Base-by-base conservation (phyloP, 37 sponge, comb jelly and placozoan species). In the Ephydatia muelleri region DNA sequence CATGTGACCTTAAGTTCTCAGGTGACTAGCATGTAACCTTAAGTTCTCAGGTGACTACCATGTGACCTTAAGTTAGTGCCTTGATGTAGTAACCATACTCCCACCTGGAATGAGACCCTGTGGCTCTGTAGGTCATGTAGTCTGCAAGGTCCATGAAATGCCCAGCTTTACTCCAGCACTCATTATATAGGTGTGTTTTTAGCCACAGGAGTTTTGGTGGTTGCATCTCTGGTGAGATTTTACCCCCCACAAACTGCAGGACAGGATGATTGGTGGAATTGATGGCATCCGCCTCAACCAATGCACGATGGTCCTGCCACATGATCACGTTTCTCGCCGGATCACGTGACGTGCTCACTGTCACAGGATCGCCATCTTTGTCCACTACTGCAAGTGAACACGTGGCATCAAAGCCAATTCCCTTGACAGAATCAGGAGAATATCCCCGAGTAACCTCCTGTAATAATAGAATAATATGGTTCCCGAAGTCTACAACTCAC, bases 151-250 rank as follows among this genome's bases (percentile, higher is more conserved):
- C 97, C 70, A 96, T 83, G 67, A 96, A 91, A 49, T 96, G 94
- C 16, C 72, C 89, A 2, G 94, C 90, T 87, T 88, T 88, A 30
- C 38, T 38, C 96, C 96, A 96, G 47, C 84, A 84, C 4, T 93
- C 85, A 3, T 84, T 39, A 0, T 78, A 76, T 32, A 92, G 47
- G 81, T 92, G 78, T 16, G 74, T 75, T 48, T 95, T 96, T 21
- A 96, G 70, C 97, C 97, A 96, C 33, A 96, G 89, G 0, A 96
- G 84, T 67, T 96, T 96, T 11, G 96, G 96, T 19, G 94, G 83
- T 76, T 96, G 89, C 92, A 93, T 93, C 83, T 96, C 96, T 0
- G 94, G 94, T 48, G 94, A 93, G 43, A 96, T 80, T 9, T 78
- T 48, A 5, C 97, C 92, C 13, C 97, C 97, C 13, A 96, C 94